phyloP scores from a whole-genome alignment of 2,888 invertebrate species.

The Hypomecis punctinalis region DNA sequence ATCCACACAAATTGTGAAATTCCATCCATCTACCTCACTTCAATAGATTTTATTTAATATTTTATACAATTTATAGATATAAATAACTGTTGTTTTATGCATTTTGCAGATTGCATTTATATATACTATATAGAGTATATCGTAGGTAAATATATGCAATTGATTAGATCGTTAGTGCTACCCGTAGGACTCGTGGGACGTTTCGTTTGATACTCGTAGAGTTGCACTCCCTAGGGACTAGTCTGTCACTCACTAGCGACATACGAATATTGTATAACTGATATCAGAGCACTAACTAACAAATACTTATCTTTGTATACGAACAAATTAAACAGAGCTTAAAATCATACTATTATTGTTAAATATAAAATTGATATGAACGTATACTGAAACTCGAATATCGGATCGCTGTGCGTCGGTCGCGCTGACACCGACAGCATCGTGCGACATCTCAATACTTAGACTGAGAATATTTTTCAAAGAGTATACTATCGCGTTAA shows the following conservation, averaged over 20 bases:
- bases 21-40: slow-evolving; percentile 91
- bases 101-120: slow-evolving; percentile 85
- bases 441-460: slow-evolving; percentile 40
- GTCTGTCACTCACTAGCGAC: slow-evolving; percentile 62
- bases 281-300: slow-evolving; percentile 71
- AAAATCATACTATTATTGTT: slow-evolving; percentile 69
- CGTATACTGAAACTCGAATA: slow-evolving; percentile 59
- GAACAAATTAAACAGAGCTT: slow-evolving; percentile 83
- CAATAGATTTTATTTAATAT: slow-evolving; percentile 86
- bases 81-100: slow-evolving; percentile 84
- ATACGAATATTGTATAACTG: slow-evolving; percentile 44
- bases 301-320: slow-evolving; percentile 80
- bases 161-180: slow-evolving; percentile 79
- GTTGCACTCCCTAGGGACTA: slow-evolving; percentile 77
- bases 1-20: slow-evolving; percentile 86
- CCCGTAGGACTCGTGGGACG: slow-evolving; percentile 67
- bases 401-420: slow-evolving; percentile 46
- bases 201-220: slow-evolving; percentile 53
- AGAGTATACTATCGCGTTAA: slow-evolving; percentile 59
- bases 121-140: slow-evolving; percentile 83
- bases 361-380: slow-evolving; percentile 67
- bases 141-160: slow-evolving; percentile 81
- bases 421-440: slow-evolving; percentile 33
- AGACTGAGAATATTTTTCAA: slow-evolving; percentile 73
- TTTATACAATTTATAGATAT: slow-evolving; percentile 85